phyloP scores from a whole-genome alignment of 2,797 vertebrate genomes.

The Hydrolagus colliei region DNA sequence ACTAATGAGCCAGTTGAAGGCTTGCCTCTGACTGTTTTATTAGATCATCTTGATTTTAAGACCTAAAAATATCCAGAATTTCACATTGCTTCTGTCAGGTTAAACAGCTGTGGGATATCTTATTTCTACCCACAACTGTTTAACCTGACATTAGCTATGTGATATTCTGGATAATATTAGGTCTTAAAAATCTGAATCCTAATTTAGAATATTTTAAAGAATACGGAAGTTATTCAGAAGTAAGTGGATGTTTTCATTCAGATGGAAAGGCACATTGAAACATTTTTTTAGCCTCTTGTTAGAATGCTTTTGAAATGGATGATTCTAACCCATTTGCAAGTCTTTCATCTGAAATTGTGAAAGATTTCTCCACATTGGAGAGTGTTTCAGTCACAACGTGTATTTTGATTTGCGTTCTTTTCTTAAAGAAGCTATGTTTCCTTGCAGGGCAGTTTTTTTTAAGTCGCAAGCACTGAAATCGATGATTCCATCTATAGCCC shows the following conservation, averaged over 20 bases:
- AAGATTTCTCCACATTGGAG: neutral
- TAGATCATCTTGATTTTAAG: neutral
- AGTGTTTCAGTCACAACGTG: neutral
- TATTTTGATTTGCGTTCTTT: neutral
- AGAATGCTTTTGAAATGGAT: constrained; percentile 7
- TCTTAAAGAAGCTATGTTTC: neutral
- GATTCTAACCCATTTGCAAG: neutral
- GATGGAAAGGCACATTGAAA: neutral
- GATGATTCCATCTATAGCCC: too few species aligned
- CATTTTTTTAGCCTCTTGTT: neutral
- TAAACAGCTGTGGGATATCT: neutral
- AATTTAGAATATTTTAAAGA: neutral
- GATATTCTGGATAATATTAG: too few species aligned
- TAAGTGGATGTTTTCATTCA: neutral
- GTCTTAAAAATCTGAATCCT: neutral
- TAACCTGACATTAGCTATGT: too few species aligned
- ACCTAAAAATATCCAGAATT: neutral
- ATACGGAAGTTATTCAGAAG: neutral
- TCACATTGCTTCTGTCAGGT: neutral
- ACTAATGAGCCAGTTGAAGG: neutral
- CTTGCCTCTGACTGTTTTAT: neutral
- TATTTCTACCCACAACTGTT: too few species aligned
- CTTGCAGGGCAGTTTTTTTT: neutral
- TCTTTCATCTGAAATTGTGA: constrained; percentile 23
- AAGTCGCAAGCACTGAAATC: neutral